Evolutionary conservation across 1,140 invertebrate species (phyloP).

Genomic region (Galleria mellonella): DNA sequence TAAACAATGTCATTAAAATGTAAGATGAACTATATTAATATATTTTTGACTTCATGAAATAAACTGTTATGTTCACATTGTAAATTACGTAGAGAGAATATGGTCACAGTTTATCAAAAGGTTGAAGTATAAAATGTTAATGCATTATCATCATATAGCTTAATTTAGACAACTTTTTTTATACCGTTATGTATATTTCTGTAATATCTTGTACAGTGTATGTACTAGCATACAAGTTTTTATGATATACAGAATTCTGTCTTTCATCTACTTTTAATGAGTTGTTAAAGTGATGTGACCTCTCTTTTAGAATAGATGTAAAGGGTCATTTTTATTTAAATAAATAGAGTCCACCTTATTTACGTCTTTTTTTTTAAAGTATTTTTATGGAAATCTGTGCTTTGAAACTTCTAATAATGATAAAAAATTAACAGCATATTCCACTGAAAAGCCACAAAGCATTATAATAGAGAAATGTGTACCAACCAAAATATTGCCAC

Average conservation of each 20-base stretch:
- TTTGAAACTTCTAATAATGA: too few relatives aligned
- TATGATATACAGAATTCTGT: conserved; percentile 16
- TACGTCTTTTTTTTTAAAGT: not conserved
- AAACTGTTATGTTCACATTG: conserved; percentile 22
- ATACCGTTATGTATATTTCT: conserved; percentile 34
- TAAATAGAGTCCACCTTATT: conserved; percentile 9
- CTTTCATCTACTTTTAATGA: conserved; percentile 33
- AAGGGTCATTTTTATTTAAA: conserved; percentile 26
- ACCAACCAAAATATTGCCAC: too few relatives aligned
- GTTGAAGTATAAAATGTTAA: conserved; percentile 29
- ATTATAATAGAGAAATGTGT: too few relatives aligned
- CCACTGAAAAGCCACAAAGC: too few relatives aligned
- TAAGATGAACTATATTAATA: conserved; percentile 53
- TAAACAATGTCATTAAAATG: conserved; percentile 25
- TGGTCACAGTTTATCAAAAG: conserved; percentile 15
- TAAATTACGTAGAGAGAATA: conserved; percentile 20
- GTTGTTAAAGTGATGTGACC: conserved; percentile 29
- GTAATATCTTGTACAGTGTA: conserved; percentile 48
- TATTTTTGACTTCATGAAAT: conserved; percentile 50
- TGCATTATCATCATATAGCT: conserved; percentile 28
- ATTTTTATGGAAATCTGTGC: too few relatives aligned
- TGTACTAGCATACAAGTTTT: conserved; percentile 19
- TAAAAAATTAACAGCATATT: too few relatives aligned
- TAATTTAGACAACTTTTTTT: conserved; percentile 51
- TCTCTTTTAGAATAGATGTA: conserved; percentile 32